These are phyloP conservation scores for Heptranchias perlo DNA, from an alignment of 2,113 vertebrate genomes.

Conservation along the genomic window DNA sequence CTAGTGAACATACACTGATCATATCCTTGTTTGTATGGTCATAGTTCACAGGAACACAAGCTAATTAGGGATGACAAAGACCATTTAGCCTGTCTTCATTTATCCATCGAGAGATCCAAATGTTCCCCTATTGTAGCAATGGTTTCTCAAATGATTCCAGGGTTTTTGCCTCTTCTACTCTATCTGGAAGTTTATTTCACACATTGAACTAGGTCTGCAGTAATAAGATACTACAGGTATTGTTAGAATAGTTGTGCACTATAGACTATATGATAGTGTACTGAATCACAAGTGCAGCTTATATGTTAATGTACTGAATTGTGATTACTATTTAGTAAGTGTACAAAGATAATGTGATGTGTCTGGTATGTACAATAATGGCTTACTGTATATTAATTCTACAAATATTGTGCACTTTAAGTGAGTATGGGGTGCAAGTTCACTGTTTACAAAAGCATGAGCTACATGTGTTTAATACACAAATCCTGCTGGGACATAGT, in stretches of 20 bases:
- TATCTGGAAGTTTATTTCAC: neutral
- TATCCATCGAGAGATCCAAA: neutral
- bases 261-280: neutral
- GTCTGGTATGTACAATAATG: neutral
- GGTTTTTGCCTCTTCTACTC: no score
- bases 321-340: neutral
- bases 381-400: neutral
- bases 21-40: no score
- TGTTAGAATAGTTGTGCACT: neutral
- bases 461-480: neutral
- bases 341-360: neutral
- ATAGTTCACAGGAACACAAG: no score
- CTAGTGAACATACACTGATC: no score
- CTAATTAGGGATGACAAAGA: no score
- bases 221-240: neutral
- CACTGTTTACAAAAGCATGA: neutral
- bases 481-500: neutral
- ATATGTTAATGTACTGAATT: neutral
- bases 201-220: neutral
- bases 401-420: neutral
- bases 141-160: no score
- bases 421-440: neutral
- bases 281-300: neutral
- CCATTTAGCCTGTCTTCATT: no score
- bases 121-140: neutral